Percentiles rank a stretch among this genome's conserved stretches.
Evolutionary conservation across 1,140 invertebrate species (phyloP).

Genomic region (Drosophila serrata): DNA sequence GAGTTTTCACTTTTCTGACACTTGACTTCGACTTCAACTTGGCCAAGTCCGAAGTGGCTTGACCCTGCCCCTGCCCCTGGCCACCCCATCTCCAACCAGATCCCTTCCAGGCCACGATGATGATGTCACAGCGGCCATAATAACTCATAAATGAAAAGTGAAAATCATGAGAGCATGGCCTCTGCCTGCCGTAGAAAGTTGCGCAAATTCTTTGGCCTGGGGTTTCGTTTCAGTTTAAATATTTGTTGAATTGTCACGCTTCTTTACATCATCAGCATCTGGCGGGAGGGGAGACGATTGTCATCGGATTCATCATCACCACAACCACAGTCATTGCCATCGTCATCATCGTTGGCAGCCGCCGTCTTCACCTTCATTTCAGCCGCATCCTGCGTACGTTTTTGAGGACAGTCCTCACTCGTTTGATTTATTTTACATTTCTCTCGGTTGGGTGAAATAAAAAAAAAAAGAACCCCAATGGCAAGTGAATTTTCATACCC

Average conservation of each 20-base stretch:
- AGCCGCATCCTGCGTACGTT: slow-evolving; percentile 77
- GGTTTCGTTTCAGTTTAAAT: slow-evolving; percentile 66
- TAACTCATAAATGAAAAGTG: slow-evolving; percentile 83
- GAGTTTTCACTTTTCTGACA: slow-evolving; percentile 83
- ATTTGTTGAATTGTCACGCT: slow-evolving; percentile 80
- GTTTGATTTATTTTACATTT: slow-evolving; percentile 28
- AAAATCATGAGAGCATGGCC: slow-evolving; percentile 59
- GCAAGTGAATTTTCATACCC: slow-evolving; percentile 27
- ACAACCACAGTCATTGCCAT: neutral
- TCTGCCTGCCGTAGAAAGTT: slow-evolving; percentile 69
- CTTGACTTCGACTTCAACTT: slow-evolving; percentile 79
- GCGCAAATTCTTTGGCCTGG: slow-evolving; percentile 77
- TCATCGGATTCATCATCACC: slow-evolving; percentile 61
- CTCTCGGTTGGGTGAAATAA: slow-evolving; percentile 36
- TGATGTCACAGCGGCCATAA: slow-evolving; percentile 73
- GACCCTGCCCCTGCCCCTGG: slow-evolving; percentile 17
- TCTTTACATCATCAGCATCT: slow-evolving; percentile 71
- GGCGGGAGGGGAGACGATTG: slow-evolving; percentile 50
- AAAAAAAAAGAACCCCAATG: slow-evolving; percentile 46
- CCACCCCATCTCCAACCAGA: slow-evolving; percentile 16
- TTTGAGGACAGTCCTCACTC: slow-evolving; percentile 67
- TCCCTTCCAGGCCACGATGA: slow-evolving; percentile 46
- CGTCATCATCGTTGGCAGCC: slow-evolving; percentile 4
- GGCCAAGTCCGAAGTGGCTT: slow-evolving; percentile 47
- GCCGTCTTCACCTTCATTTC: slow-evolving; percentile 47